Base-by-base conservation (phyloP, 2,888 invertebrate species). In the Macaria notata region DNA sequence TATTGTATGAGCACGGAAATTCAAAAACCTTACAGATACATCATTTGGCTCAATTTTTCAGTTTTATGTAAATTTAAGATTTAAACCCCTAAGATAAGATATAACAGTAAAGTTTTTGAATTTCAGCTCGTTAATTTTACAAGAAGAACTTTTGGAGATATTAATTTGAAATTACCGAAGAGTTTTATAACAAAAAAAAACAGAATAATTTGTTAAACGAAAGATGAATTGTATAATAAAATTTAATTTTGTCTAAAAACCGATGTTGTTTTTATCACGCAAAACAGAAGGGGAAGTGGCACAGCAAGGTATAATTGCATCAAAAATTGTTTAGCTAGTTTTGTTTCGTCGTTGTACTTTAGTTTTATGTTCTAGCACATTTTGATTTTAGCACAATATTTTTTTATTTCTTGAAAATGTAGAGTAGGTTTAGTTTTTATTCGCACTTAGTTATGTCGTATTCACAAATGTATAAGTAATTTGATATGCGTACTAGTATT, bases 221-320 rank as follows among this genome's bases (percentile, higher is more conserved):
- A 3, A 36, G 0, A 41, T 41, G 9, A n/a, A 41, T 41, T n/a
- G 41, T 41, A n/a, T 8, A 41, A 41, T n/a, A 8, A 36, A 8
- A 41, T 41, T 41, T 9, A 4, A 2, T 36, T 36, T 36, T 6
- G 0, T 36, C 33, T 6, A 7, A 6, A 36, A 2, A 36, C 4
- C 3, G 33, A 6, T 36, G 33, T 44, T 31, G 49, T 58, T 60
- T 49, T 47, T 61, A 1, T 68, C 77, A 79, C 83, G 59, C 67
- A 62, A 61, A 7, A 56, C 83, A 94, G 94, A 94, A 88, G 94
- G 93, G 72, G 94, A 94, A 83, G 87, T 93, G 74, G 93, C 93
- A 50, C 94, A 93, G 71, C 93, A 93, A 94, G 94, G 94, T 94
- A 94, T 72, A 53, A 53, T 29, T 46, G 50, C 31, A 47, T 46